Conservation (phyloP, 2,113 vertebrate genomes). For the Girardinichthys multiradiatus region DNA sequence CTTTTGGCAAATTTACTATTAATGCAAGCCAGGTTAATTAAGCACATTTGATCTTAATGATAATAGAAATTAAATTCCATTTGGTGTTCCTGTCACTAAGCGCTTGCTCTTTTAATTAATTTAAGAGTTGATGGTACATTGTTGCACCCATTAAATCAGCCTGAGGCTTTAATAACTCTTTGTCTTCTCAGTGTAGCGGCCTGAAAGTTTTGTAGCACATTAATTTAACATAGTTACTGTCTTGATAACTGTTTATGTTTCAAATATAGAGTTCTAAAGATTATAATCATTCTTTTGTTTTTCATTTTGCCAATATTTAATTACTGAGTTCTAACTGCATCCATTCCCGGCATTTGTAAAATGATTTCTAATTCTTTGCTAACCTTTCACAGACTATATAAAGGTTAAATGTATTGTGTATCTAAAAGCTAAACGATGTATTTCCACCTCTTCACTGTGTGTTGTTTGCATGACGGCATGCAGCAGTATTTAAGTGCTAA, state of each 20-base stretch:
- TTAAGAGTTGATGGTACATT: not conserved
- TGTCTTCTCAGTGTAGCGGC: not conserved
- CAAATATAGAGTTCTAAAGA: not conserved
- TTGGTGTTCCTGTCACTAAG: not conserved
- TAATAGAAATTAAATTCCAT: constrained; percentile 1
- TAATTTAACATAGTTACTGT: not conserved
- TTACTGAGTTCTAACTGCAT: not conserved
- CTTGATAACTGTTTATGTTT: not conserved
- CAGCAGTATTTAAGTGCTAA: constrained; percentile 27
- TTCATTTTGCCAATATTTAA: not conserved
- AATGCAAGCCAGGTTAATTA: not conserved
- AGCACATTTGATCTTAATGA: not conserved
- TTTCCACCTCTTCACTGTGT: not conserved
- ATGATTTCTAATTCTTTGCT: too few species aligned
- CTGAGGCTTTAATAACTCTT: not conserved
- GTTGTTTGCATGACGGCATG: not conserved
- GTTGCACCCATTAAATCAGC: not conserved
- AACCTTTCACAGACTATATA: not conserved
- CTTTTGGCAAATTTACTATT: not conserved
- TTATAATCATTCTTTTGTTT: not conserved
- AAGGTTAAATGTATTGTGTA: not conserved
- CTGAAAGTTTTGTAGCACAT: not conserved
- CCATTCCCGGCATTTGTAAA: not conserved
- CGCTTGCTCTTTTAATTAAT: not conserved
- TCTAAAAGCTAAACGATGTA: not conserved